These are phyloP conservation scores for Rhinichthys klamathensis DNA, from an alignment of 2,113 vertebrate species.

Conservation along the genomic window DNA sequence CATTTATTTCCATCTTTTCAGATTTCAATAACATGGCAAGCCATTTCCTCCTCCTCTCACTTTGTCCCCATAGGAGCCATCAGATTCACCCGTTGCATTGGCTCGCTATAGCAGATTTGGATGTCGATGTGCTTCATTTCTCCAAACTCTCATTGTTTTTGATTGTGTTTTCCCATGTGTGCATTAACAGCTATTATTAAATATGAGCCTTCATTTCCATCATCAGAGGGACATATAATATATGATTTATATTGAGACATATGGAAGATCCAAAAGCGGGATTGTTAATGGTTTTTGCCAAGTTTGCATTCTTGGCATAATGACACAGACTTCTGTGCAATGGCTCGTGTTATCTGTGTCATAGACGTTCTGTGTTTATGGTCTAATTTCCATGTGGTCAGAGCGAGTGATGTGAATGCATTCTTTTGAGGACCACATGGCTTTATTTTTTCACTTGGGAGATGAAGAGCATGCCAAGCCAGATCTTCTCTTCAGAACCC, in stretches of 20 bases:
- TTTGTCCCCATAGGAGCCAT: not conserved
- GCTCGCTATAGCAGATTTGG: not conserved
- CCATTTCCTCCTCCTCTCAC: not conserved
- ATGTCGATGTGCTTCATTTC: not conserved
- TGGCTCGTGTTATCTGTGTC: constrained; percentile 24
- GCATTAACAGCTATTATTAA: constrained; percentile 13
- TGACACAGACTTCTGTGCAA: not conserved
- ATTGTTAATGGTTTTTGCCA: constrained; percentile 12
- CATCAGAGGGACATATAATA: not conserved
- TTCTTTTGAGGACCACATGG: constrained; percentile 61
- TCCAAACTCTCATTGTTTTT: constrained; percentile 20
- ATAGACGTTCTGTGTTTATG: constrained; percentile 5
- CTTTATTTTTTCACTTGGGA: constrained; percentile 58
- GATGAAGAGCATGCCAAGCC: constrained; percentile 58
- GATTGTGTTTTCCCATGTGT: constrained; percentile 4
- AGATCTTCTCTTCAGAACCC: constrained; percentile 57
- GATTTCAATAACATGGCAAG: not conserved
- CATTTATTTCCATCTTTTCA: constrained; percentile 24
- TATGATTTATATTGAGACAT: constrained; percentile 3
- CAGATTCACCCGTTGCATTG: constrained; percentile 11
- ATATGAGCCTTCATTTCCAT: not conserved
- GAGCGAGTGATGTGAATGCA: constrained; percentile 61
- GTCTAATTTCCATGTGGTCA: constrained; percentile 16
- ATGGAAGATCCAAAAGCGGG: not conserved
- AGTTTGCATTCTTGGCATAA: constrained; percentile 16